Percentiles rank a stretch among this genome's conserved stretches.
Conservation (phyloP, 2,113 vertebrate species). For the Dasyornis broadbenti region DNA sequence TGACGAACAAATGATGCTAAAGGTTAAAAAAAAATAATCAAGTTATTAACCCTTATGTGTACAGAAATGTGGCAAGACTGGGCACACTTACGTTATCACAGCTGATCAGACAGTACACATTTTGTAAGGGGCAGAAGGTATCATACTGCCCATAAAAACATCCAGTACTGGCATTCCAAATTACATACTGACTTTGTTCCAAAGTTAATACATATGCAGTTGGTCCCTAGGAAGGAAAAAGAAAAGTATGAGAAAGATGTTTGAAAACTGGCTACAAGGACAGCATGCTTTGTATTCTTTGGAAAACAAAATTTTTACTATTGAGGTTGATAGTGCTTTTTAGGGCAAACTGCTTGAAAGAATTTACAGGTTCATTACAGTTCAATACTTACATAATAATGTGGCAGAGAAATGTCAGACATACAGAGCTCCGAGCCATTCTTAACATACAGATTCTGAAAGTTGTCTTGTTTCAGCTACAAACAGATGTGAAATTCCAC, state of each 20-base stretch:
- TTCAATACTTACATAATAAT: neutral
- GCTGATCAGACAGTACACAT: conserved; percentile 84
- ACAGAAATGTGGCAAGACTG: neutral
- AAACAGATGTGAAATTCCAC: neutral
- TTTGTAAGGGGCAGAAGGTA: conserved; percentile 92
- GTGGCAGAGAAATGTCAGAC: neutral
- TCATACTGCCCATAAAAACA: conserved; percentile 90
- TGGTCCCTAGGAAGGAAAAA: conserved; percentile 76
- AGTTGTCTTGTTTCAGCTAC: neutral
- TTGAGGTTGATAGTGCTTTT: neutral
- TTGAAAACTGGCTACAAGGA: neutral
- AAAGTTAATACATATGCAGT: conserved; percentile 89
- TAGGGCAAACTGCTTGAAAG: neutral
- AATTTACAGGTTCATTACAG: neutral
- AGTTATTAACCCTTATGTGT: fast-evolving
- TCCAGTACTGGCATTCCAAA: conserved; percentile 94
- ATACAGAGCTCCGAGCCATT: neutral
- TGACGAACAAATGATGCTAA: neutral
- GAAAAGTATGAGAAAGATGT: neutral
- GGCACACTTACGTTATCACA: conserved; percentile 86
- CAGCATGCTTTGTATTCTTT: neutral
- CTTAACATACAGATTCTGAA: neutral
- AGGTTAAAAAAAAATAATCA: neutral
- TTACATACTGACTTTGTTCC: conserved; percentile 85
- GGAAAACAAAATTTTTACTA: neutral